Conservation (phyloP, 2,888 invertebrate species). For the Agonopterix arenella region DNA sequence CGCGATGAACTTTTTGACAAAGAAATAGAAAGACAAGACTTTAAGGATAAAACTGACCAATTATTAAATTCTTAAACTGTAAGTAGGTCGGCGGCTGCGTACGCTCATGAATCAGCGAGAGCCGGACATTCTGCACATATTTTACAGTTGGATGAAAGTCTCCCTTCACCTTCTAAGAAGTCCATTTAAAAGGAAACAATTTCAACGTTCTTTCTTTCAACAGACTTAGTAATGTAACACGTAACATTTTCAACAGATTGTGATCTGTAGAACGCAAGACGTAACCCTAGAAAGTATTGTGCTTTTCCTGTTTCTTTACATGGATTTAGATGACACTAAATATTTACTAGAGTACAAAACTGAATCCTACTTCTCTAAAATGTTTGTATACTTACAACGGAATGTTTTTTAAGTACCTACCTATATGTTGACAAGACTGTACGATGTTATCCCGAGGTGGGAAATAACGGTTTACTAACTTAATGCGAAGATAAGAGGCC, state of each 20-base stretch:
- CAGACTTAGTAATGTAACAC: neutral
- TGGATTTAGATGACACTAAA: too few species aligned
- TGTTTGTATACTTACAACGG: too few species aligned
- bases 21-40: too few species aligned
- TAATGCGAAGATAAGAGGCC: slow-evolving; percentile 42
- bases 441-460: slow-evolving; percentile 29
- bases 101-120: slow-evolving; percentile 23
- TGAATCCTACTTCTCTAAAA: too few species aligned
- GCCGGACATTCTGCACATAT: slow-evolving; percentile 17
- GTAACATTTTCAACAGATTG: neutral
- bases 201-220: neutral
- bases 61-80: too few species aligned
- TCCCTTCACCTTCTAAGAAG: slow-evolving; percentile 23
- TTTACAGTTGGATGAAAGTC: slow-evolving; percentile 30
- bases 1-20: too few species aligned
- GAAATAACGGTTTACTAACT: slow-evolving; percentile 40
- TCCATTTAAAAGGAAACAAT: slow-evolving; percentile 16
- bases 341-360: too few species aligned
- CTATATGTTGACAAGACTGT: slow-evolving; percentile 25
- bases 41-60: too few species aligned
- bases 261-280: too few species aligned
- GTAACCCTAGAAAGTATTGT: too few species aligned
- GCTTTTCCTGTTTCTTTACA: too few species aligned
- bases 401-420: too few species aligned
- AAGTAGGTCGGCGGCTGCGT: slow-evolving; percentile 5